phyloP scores from a whole-genome alignment of 1,140 invertebrate species.

The Caenorhabditis brenneri region DNA sequence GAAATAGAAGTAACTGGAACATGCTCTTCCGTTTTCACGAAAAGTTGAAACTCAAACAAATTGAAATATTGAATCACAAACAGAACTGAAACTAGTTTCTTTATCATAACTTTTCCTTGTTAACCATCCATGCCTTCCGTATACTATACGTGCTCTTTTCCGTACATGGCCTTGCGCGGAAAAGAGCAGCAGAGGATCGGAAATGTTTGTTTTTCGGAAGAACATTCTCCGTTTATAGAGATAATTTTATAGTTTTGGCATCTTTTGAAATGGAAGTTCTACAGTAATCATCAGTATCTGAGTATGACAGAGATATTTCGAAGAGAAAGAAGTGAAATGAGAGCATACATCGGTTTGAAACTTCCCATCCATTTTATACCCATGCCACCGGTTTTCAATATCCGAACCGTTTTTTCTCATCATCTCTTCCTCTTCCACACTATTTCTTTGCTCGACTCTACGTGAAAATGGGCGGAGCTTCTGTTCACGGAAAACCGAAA shows the following conservation, averaged over 20 bases:
- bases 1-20: background rate
- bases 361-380: background rate
- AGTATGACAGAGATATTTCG: too few relatives aligned
- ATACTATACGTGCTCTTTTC: slow-evolving; percentile 2
- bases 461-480: background rate
- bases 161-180: background rate
- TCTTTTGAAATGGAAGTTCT: background rate
- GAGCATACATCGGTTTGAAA: background rate
- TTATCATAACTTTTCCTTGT: background rate
- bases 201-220: slow-evolving; percentile 4
- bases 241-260: background rate
- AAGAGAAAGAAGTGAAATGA: background rate
- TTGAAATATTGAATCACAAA: background rate
- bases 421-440: background rate
- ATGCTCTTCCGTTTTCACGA: background rate
- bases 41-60: background rate
- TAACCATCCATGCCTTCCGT: background rate
- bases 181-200: background rate
- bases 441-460: background rate
- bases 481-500: background rate
- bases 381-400: background rate
- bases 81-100: background rate
- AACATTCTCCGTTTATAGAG: background rate
- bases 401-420: background rate
- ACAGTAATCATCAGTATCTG: background rate